Evolutionary conservation across 2,888 invertebrate species (phyloP).

Genomic region (Blastobasis adustella): DNA sequence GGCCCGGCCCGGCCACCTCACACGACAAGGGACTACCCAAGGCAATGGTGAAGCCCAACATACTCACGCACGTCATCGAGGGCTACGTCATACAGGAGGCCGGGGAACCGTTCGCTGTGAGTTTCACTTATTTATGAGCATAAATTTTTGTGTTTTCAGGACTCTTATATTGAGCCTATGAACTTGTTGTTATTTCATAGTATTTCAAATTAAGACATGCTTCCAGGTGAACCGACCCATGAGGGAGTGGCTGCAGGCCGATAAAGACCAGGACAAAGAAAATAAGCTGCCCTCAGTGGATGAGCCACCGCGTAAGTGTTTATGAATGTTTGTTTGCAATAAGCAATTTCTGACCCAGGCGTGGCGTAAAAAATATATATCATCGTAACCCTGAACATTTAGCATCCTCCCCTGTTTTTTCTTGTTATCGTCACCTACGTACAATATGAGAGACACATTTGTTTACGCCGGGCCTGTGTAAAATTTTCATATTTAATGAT

Average conservation of each 20-base stretch:
- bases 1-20: slow-evolving; percentile 42
- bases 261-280: slow-evolving; percentile 68
- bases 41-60: slow-evolving; percentile 96
- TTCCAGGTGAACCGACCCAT: slow-evolving; percentile 68
- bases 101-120: slow-evolving; percentile 91
- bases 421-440: neutral
- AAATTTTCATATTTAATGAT: no score
- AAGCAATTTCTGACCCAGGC: neutral
- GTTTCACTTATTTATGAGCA: slow-evolving; percentile 21
- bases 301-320: slow-evolving; percentile 85
- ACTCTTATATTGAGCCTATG: neutral
- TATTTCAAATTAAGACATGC: no score
- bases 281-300: slow-evolving; percentile 73
- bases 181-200: neutral
- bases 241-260: slow-evolving; percentile 50
- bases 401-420: neutral
- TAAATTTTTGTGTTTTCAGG: neutral
- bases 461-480: neutral
- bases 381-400: neutral
- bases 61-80: slow-evolving; percentile 96
- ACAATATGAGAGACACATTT: neutral
- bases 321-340: neutral
- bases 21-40: slow-evolving; percentile 81
- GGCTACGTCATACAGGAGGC: slow-evolving; percentile 98
- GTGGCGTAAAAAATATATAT: neutral